Evolutionary conservation across 2,113 vertebrate species (phyloP).

Genomic region (Crotalus viridis): DNA sequence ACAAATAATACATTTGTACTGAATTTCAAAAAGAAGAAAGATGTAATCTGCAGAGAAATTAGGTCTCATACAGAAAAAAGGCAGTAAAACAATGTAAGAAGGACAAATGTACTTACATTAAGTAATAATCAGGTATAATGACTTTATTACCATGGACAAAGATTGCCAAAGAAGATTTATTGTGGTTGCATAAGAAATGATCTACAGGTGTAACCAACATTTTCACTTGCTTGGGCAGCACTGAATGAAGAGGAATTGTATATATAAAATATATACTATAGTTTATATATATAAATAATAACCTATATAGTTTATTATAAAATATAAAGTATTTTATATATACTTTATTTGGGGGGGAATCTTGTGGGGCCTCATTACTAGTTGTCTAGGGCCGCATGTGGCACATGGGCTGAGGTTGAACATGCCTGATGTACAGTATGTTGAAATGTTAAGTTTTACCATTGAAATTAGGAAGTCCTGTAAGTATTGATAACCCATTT

Average conservation of each 20-base stretch:
- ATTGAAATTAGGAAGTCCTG: not conserved
- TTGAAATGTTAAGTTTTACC: not conserved
- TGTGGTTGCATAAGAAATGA: not conserved
- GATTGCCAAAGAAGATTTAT: not conserved
- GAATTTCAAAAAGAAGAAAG: not conserved
- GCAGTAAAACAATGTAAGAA: not conserved
- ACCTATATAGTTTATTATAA: no score
- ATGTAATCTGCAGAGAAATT: not conserved
- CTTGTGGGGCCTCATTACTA: not conserved
- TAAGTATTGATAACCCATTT: not conserved
- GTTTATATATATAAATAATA: not conserved
- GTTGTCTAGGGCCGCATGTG: not conserved
- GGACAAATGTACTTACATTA: not conserved
- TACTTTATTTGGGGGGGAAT: not conserved
- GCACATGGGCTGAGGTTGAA: not conserved
- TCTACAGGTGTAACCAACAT: not conserved
- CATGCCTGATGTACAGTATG: not conserved
- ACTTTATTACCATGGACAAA: not conserved
- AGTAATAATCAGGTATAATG: not conserved
- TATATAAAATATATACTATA: not conserved
- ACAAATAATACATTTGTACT: conserved; percentile 4
- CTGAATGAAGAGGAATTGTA: not conserved
- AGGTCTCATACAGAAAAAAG: not conserved
- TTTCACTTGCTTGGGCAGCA: not conserved
- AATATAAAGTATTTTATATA: no score